Conservation (phyloP, 2,797 vertebrate species). For the Syngnathus acus region DNA sequence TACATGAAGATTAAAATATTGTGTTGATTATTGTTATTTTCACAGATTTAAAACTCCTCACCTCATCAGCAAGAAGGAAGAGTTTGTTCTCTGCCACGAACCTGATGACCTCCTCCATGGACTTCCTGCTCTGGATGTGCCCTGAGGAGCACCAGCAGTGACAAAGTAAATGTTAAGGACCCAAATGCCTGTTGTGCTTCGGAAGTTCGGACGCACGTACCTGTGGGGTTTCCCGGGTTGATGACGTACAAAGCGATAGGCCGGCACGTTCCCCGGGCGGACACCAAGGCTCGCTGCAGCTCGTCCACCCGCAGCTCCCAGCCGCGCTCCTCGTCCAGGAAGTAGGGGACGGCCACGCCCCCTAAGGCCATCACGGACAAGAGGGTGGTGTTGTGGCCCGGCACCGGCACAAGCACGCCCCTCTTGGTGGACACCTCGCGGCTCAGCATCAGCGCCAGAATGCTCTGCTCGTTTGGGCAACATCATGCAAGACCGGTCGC, state of each 20-base stretch:
- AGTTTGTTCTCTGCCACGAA: slow-evolving; percentile 80
- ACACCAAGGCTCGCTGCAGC: slow-evolving; percentile 51
- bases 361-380: slow-evolving; percentile 30
- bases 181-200: background rate
- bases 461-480: slow-evolving; percentile 33
- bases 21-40: background rate
- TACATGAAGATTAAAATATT: too few species aligned
- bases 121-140: slow-evolving; percentile 75
- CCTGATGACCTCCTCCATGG: slow-evolving; percentile 80
- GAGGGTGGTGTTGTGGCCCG: slow-evolving; percentile 20
- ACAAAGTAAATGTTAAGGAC: background rate
- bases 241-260: slow-evolving; percentile 65
- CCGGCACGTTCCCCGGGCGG: slow-evolving; percentile 49
- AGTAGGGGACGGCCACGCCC: slow-evolving; percentile 55
- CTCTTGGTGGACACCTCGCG: slow-evolving; percentile 26
- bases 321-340: slow-evolving; percentile 62
- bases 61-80: slow-evolving; percentile 84
- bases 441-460: slow-evolving; percentile 55
- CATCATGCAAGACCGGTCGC: too few species aligned
- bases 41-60: slow-evolving; percentile 21
- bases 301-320: slow-evolving; percentile 63
- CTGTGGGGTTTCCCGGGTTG: slow-evolving; percentile 75
- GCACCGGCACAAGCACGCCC: slow-evolving; percentile 62
- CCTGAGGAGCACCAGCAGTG: slow-evolving; percentile 51
- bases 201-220: slow-evolving; percentile 26